Evolutionary conservation across 1,140 invertebrate species (phyloP).

Genomic region (Microplitis mediator): DNA sequence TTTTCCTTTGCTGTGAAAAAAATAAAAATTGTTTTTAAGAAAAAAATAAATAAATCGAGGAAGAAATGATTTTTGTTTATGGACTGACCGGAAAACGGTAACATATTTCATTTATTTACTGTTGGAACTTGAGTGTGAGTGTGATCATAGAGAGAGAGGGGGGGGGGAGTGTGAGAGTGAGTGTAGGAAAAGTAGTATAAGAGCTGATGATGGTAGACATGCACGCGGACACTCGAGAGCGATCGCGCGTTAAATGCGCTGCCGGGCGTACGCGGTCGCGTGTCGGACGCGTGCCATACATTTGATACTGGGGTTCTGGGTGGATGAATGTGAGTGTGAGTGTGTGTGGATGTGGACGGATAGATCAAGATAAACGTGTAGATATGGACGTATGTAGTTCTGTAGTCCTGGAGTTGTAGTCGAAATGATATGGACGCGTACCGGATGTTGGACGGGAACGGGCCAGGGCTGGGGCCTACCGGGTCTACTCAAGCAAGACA

Average conservation of each 20-base stretch:
- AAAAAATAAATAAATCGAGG: no score
- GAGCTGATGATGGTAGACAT: conserved; percentile 2
- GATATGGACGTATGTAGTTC: background rate
- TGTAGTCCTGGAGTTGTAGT: background rate
- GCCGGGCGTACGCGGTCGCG: conserved; percentile 54
- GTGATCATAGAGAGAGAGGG: background rate
- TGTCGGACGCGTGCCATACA: conserved; percentile 54
- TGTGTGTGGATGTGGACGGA: background rate
- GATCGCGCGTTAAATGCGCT: conserved; percentile 62
- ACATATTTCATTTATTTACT: no score
- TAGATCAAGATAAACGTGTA: no score
- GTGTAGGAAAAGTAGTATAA: background rate
- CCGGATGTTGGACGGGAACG: background rate
- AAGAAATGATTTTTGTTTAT: no score
- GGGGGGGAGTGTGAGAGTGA: background rate
- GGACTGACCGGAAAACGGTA: no score
- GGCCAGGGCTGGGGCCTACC: background rate
- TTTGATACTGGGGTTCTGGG: conserved; percentile 11
- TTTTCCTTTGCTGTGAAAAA: no score
- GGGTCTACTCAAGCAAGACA: background rate
- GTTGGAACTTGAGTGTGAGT: no score
- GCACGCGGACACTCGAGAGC: conserved; percentile 55
- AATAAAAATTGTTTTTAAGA: no score
- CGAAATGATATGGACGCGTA: background rate
- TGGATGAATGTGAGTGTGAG: background rate